A percentile compares a stretch with the other conserved stretches of the same genome.
These are phyloP conservation scores for Vulpes lagopus DNA, from an alignment of 2,113 vertebrate species.

Conservation along the genomic window DNA sequence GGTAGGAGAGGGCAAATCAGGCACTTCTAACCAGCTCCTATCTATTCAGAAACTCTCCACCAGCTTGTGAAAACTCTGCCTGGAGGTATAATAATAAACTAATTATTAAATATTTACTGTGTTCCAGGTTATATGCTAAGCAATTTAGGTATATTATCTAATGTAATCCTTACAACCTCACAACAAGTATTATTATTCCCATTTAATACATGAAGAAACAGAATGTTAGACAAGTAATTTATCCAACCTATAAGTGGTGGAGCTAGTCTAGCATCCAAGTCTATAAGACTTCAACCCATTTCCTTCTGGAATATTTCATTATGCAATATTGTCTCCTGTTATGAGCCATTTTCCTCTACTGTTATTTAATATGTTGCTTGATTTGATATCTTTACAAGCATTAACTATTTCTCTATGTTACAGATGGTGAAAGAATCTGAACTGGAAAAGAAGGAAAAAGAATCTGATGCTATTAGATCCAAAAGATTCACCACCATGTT, in stretches of 20 bases:
- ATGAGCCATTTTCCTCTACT: not conserved
- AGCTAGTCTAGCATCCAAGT: not conserved
- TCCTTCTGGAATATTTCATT: not conserved
- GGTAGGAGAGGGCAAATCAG: not conserved
- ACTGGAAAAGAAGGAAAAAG: not conserved
- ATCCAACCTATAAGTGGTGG: not conserved
- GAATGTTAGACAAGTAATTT: not conserved
- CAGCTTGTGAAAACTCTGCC: not conserved
- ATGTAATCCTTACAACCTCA: not conserved
- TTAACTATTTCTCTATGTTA: conserved; percentile 32
- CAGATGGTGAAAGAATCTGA: conserved; percentile 7
- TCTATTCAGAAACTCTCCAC: not conserved
- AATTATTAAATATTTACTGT: not conserved
- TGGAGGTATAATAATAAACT: not conserved
- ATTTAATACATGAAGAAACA: conserved; percentile 2
- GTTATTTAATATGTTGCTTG: not conserved
- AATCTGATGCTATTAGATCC: not conserved
- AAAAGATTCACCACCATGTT: not conserved
- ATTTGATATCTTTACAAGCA: not conserved
- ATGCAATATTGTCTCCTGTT: not conserved
- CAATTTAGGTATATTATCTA: not conserved
- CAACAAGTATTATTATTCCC: not conserved
- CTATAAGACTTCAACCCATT: not conserved
- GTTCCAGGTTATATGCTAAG: not conserved
- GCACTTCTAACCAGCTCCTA: not conserved